phyloP scores from a whole-genome alignment of 2,888 invertebrate genomes.

The Polydrusus pterygomalis region DNA sequence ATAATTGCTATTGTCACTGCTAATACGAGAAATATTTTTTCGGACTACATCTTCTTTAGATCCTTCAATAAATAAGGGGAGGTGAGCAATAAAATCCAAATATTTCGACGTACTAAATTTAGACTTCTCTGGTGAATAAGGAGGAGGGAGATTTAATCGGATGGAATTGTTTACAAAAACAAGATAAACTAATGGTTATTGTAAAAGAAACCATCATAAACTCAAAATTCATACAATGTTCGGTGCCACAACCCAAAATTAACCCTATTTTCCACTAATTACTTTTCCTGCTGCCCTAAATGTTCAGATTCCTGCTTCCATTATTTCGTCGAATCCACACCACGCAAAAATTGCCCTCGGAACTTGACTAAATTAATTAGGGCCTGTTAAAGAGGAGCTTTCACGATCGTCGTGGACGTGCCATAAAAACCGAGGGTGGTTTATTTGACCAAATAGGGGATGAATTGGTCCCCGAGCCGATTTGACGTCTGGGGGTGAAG shows the following conservation, averaged over 20 bases:
- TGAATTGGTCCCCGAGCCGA: slow-evolving; percentile 39
- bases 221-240: background rate
- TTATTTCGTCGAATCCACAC: slow-evolving; percentile 25
- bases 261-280: slow-evolving; percentile 12
- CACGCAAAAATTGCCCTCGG: slow-evolving; percentile 25
- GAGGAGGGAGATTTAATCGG: too few relatives aligned
- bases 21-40: too few relatives aligned
- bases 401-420: slow-evolving; percentile 60
- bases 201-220: background rate
- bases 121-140: too few relatives aligned
- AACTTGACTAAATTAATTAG: slow-evolving; percentile 61
- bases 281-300: slow-evolving; percentile 2
- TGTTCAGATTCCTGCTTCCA: slow-evolving; percentile 23
- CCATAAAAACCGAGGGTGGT: slow-evolving; percentile 62
- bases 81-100: too few relatives aligned
- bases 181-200: background rate
- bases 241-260: background rate
- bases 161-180: background rate
- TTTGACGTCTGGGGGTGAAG: slow-evolving; percentile 30
- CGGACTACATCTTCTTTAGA: too few relatives aligned
- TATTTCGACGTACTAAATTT: too few relatives aligned
- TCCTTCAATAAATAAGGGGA: too few relatives aligned
- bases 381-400: slow-evolving; percentile 58
- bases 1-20: too few relatives aligned
- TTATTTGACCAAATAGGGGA: slow-evolving; percentile 58